Percentiles rank a stretch among this genome's conserved stretches.
These are phyloP conservation scores for Sphecodes monilicornis DNA, from an alignment of 2,888 invertebrate genomes.

Conservation along the genomic window DNA sequence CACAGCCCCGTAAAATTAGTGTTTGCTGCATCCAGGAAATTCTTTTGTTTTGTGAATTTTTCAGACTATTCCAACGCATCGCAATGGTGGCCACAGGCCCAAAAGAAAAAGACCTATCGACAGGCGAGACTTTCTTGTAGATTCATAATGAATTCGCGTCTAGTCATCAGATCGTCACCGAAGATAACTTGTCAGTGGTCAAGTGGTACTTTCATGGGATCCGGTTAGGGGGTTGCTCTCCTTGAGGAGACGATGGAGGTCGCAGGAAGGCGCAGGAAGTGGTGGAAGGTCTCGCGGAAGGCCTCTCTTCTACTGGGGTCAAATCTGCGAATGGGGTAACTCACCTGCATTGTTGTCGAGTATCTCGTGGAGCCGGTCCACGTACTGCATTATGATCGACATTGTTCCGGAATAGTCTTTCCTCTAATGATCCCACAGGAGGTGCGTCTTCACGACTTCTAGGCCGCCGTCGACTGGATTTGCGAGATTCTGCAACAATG, in stretches of 20 bases:
- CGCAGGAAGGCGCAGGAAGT: constrained; percentile 7
- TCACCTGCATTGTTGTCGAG: constrained; percentile 94
- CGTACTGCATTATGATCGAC: constrained; percentile 93
- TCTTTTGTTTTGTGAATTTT: no score
- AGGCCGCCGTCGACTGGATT: not conserved
- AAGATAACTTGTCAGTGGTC: constrained; percentile 31
- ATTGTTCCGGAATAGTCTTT: constrained; percentile 82
- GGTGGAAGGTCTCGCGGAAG: not conserved
- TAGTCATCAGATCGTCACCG: constrained; percentile 42
- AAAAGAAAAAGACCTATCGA: not conserved
- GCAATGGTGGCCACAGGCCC: not conserved
- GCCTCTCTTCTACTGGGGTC: not conserved
- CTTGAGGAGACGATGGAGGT: not conserved
- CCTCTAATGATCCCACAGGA: not conserved
- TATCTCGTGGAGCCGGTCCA: constrained; percentile 91
- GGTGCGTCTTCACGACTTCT: not conserved
- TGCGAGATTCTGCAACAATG: constrained; percentile 43
- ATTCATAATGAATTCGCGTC: constrained; percentile 38
- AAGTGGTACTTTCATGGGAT: not conserved
- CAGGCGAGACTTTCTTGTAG: constrained; percentile 17
- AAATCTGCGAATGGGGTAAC: constrained; percentile 75
- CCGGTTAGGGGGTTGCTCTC: not conserved
- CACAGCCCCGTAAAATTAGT: no score
- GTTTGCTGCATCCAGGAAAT: no score
- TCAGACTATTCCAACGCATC: not conserved